A percentile compares a stretch with the other conserved stretches of the same genome.
Conservation (phyloP, 2,797 vertebrate genomes). For the Semotilus atromaculatus region DNA sequence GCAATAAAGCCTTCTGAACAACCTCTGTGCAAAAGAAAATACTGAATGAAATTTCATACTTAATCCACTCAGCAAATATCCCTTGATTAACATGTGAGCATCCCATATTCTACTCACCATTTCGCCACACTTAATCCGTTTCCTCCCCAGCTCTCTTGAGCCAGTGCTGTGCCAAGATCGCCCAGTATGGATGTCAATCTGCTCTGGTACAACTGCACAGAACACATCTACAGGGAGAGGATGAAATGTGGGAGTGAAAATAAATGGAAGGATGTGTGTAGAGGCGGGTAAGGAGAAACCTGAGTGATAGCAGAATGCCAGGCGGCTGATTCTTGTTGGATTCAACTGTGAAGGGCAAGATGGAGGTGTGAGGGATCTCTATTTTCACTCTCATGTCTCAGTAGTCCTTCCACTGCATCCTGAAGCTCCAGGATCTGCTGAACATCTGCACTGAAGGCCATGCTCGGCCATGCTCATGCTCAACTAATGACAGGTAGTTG, state of each 20-base stretch:
- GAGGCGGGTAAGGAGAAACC: background rate
- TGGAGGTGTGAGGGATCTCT: background rate
- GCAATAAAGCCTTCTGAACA: background rate
- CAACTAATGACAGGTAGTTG: too few species aligned
- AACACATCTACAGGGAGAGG: constrained; percentile 12
- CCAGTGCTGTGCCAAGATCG: constrained; percentile 5
- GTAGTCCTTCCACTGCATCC: constrained; percentile 6
- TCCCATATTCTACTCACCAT: constrained; percentile 28
- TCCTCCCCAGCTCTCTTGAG: background rate
- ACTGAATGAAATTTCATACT: background rate
- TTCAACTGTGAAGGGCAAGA: constrained; percentile 24
- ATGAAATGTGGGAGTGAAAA: constrained; percentile 21
- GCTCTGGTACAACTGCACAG: background rate
- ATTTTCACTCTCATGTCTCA: background rate
- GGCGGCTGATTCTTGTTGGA: constrained; percentile 8
- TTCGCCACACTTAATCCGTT: constrained; percentile 9
- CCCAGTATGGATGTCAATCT: constrained; percentile 30
- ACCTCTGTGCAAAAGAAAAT: background rate
- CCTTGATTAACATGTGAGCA: constrained; percentile 12
- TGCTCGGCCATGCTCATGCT: background rate
- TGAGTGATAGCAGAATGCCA: constrained; percentile 9
- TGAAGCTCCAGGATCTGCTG: constrained; percentile 42
- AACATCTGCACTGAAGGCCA: constrained; percentile 51
- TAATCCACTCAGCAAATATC: constrained; percentile 17
- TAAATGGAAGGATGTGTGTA: constrained; percentile 12